Base-by-base conservation (phyloP, 2,888 invertebrate species). In the Steinernema carpocapsae region DNA sequence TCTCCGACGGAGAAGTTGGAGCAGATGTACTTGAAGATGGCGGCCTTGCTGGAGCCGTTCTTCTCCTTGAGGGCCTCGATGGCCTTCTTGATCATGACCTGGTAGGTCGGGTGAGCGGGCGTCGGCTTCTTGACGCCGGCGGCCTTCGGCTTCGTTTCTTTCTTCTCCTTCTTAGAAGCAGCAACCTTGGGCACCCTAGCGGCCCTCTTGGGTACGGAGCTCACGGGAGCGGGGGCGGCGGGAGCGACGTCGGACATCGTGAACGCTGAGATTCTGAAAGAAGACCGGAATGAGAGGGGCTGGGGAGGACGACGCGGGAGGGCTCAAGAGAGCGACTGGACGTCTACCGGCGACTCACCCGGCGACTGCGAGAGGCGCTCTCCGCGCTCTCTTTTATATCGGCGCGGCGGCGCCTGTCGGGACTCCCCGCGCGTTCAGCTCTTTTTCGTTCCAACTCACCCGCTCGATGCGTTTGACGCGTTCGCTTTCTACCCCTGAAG, bases 1-100 rank as follows among this genome's bases (percentile, higher is more conserved):
- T 56, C 56, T 24, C 56, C 56, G 56, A 56, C 56, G 6, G 56
- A 56, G 56, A 56, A 56, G 56, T 56, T 56, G 26, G 56, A 56
- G 56, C 56, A 56, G 56, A 56, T 56, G 56, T 7, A 56, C 56
- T 56, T 56, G 56, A 56, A 56, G 56, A 56, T 56, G 43, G 89
- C 89, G 78, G 89, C 88, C 72, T 89, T 85, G 6, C 89, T 89
- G 26, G 89, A 89, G 22, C 90, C 89, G 71, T 87, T 87, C 43
- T 88, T 82, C 73, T 89, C 89, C 78, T 88, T 89, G 75, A 89
- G 80, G 24, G 82, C 76, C 52, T 80, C 82, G 76, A 90, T 83
- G 43, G 89, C 89, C 2, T 86, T 85, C 74, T 85, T 84, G 76
- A 89, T 86, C 90, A 90, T 90, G 72, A 88, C 88, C 26, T 85